Conservation (phyloP, 2,888 invertebrate species). For the Bombyx huttoni region DNA sequence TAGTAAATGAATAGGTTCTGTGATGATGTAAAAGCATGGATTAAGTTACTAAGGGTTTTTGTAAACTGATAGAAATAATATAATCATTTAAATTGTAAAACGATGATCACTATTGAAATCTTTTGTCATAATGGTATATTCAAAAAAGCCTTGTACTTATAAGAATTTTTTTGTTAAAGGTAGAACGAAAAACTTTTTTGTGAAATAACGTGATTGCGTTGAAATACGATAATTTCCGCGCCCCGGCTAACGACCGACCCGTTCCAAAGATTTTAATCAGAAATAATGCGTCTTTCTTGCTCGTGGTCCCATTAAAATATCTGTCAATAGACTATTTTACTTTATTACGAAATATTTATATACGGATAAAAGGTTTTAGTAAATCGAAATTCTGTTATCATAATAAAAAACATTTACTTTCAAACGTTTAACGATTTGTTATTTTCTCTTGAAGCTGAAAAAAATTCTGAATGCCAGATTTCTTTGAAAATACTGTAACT, state of each 20-base stretch:
- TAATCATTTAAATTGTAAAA: too few species aligned
- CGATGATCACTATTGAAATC: too few species aligned
- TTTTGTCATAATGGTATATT: too few species aligned
- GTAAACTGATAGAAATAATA: too few species aligned
- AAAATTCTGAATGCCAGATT: too few species aligned
- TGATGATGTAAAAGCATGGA: background rate
- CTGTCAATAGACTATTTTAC: background rate
- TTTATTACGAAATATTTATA: background rate
- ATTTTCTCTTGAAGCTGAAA: too few species aligned
- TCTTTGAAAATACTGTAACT: too few species aligned
- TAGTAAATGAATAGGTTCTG: background rate
- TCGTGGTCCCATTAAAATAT: background rate
- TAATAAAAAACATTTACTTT: too few species aligned
- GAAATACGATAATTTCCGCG: slow-evolving; percentile 1
- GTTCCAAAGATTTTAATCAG: background rate
- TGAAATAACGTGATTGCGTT: background rate
- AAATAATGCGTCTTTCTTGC: background rate
- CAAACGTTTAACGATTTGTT: too few species aligned
- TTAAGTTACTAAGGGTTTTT: background rate
- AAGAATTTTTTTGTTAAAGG: background rate
- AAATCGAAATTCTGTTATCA: background rate
- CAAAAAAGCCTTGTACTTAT: background rate
- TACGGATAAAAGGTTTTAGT: background rate
- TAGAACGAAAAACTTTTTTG: background rate
- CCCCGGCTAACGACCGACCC: slow-evolving; percentile 1